Base-by-base conservation (phyloP, 2,888 invertebrate species). In the Drosophila crucigera region DNA sequence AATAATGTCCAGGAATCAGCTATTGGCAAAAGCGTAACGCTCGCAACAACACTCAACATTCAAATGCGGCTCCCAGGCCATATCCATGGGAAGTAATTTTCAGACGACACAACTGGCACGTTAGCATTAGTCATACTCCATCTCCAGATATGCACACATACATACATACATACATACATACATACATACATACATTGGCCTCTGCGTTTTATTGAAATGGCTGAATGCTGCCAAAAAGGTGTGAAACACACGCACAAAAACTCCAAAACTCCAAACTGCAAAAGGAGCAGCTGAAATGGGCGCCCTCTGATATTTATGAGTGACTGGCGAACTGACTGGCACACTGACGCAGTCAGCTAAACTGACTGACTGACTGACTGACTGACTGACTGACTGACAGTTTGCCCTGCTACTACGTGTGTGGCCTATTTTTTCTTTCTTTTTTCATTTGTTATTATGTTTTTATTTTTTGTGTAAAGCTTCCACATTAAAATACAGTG, bases 251-350 rank as follows among this genome's bases (percentile, higher is more conserved):
- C 76, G 73, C 81, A 77, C 59, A 66, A 73, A 70, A 64, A 72
- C 39, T 54, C 41, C 41, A 62, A 43, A 58, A 30, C 62, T 28
- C 19, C 47, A 33, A 63, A 68, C 60, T 28, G 28, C 63, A 28
- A 52, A 49, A 49, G 50, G 47, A 73, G 63, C 72, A 68, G 63
- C 49, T 49, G 28, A 54, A 69, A 56, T 66, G 78, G 73, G 61
- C 77, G 75, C 68, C 73, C 72, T 71, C 65, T 73, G 61, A 74
- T 73, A 81, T 87, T 87, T 84, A 80, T 86, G 82, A 84, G 68
- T 78, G 77, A 72, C 69, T 77, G 80, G 54, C 68, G 71, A 49
- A 73, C 60, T 71, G n/a, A 55, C 50, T 37, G 68, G 25, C 25
- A 25, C 25, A 62, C 69, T 33, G 65, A 58, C 75, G 7, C 25